A percentile compares a stretch with the other conserved stretches of the same genome.
Conservation (phyloP, 2,113 vertebrate genomes). For the Buteo buteo region DNA sequence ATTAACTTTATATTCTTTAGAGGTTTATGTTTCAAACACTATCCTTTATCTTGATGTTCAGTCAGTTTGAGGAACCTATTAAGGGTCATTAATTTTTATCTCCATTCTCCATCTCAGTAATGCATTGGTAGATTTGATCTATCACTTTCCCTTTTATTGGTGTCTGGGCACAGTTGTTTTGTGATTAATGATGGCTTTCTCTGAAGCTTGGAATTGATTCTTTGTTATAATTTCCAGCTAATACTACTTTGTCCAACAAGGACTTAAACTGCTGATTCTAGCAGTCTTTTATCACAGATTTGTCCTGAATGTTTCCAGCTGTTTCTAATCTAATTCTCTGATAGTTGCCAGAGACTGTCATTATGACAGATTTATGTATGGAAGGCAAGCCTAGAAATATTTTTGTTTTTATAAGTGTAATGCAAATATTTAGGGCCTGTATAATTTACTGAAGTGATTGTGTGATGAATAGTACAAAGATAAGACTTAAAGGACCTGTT, state of each 20-base stretch:
- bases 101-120: neutral
- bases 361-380: neutral
- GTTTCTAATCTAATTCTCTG: neutral
- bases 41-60: neutral
- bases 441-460: neutral
- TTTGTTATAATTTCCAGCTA: neutral
- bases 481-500: neutral
- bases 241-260: neutral
- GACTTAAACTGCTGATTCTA: neutral
- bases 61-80: neutral
- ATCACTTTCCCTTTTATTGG: neutral
- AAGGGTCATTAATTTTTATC: neutral
- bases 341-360: neutral
- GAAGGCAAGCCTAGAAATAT: neutral
- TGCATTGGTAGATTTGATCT: neutral
- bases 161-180: neutral
- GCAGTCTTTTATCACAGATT: neutral
- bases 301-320: neutral
- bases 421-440: neutral
- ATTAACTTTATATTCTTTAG: neutral
- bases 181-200: conserved; percentile 9
- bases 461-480: neutral
- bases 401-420: neutral
- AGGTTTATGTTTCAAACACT: neutral
- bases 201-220: neutral